Base-by-base conservation (phyloP, 2,888 invertebrate species). In the Chydorus sphaericus region DNA sequence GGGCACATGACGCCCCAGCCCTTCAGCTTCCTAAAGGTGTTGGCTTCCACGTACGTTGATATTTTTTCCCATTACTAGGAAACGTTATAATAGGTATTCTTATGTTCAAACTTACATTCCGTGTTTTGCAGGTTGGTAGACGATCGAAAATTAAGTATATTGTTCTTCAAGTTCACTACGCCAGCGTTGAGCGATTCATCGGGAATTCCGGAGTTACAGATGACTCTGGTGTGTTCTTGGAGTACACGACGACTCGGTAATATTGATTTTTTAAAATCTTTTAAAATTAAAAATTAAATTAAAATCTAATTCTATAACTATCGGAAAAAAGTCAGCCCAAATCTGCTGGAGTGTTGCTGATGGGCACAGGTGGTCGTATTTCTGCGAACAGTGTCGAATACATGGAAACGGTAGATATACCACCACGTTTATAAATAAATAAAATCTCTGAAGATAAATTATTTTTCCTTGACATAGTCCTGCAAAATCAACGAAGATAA, bases 371-470 rank as follows among this genome's bases (percentile, higher is more conserved):
- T 36, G 97, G 97, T 1, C 64, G 68, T 14, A 86, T 97, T 60
- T 78, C 80, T 0, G 77, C 87, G 0, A 75, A 77, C 61, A 69
- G 73, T 7, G 72, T 77, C 1, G 89, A 86, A 60, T 80, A 88
- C 64, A 88, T 98, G 87, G 97, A 98, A 71, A 80, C 89, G 0
- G 84, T n/a, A n/a, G n/a, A n/a, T n/a, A n/a, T n/a, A n/a, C n/a
- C n/a, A n/a, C n/a, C n/a, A n/a, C n/a, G n/a, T n/a, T n/a, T n/a
- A n/a, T n/a, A n/a, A n/a, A n/a, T n/a, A n/a, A n/a, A n/a, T n/a
- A n/a, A n/a, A n/a, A n/a, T n/a, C n/a, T n/a, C n/a, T n/a, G n/a
- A n/a, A n/a, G n/a, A n/a, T n/a, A n/a, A n/a, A n/a, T n/a, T n/a
- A n/a, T n/a, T n/a, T n/a, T n/a, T n/a, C n/a, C n/a, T n/a, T n/a